Percentiles rank a stretch among this genome's conserved stretches.
phyloP scores from a whole-genome alignment of 1,140 invertebrate species.

The Nixonia krombeini region DNA sequence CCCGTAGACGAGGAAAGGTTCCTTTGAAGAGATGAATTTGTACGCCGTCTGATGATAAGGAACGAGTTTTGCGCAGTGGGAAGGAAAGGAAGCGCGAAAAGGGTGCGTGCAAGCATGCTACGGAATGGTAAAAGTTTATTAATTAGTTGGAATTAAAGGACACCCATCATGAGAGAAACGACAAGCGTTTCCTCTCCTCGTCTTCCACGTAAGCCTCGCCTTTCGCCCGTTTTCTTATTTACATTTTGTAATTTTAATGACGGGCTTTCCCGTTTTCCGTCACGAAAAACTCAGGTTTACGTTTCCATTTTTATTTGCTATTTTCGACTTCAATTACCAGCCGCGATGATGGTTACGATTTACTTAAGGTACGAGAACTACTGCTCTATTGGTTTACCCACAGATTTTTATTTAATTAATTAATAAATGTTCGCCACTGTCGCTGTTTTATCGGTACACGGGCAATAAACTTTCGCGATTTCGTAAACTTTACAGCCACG shows the following conservation, averaged over 20 bases:
- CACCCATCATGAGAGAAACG: neutral
- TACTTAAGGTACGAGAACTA: too few species aligned
- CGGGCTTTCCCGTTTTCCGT: too few species aligned
- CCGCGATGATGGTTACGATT: too few species aligned
- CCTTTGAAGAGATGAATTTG: constrained; percentile 67
- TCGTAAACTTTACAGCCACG: too few species aligned
- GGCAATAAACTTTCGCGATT: too few species aligned
- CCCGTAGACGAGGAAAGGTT: constrained; percentile 38
- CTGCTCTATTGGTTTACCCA: too few species aligned
- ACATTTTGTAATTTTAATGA: neutral
- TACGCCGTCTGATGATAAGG: constrained; percentile 30
- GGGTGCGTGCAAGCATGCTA: constrained; percentile 49
- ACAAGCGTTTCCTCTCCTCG: neutral
- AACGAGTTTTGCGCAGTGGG: constrained; percentile 25
- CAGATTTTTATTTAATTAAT: too few species aligned
- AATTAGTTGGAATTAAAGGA: constrained; percentile 66
- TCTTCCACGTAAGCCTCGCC: too few species aligned
- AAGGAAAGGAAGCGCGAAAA: constrained; percentile 22
- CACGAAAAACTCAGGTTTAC: constrained; percentile 43
- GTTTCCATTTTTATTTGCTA: too few species aligned
- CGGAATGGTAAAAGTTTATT: constrained; percentile 67
- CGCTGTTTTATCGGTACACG: too few species aligned
- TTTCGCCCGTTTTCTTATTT: constrained; percentile 20
- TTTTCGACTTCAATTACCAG: too few species aligned
- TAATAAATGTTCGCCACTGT: too few species aligned